phyloP scores from a whole-genome alignment of 2,113 vertebrate genomes.

The Brienomyrus longianalis region DNA sequence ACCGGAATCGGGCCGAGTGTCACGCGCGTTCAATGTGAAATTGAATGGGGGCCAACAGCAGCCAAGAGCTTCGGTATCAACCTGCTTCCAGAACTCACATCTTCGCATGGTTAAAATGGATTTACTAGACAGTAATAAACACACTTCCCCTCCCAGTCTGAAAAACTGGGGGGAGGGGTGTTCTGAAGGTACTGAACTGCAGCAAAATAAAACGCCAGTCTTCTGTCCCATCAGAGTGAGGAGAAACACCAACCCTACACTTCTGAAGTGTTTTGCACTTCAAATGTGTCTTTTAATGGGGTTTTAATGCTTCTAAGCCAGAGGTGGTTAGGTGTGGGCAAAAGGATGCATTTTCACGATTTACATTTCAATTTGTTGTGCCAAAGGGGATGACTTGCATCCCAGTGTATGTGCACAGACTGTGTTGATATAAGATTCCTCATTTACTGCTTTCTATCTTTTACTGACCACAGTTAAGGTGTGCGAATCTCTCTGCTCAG shows the following conservation, averaged over 20 bases:
- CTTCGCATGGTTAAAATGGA: neutral
- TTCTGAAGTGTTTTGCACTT: neutral
- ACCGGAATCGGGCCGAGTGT: neutral
- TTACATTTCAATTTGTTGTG: neutral
- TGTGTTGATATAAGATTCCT: neutral
- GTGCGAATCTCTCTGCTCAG: neutral
- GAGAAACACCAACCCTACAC: neutral
- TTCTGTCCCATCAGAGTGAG: neutral
- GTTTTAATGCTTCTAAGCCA: constrained; percentile 6
- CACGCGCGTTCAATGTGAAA: neutral
- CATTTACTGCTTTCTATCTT: neutral
- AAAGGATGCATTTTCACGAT: neutral
- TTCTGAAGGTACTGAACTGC: neutral
- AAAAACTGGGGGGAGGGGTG: neutral
- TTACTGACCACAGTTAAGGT: neutral
- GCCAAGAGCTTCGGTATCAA: neutral
- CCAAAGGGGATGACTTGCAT: neutral
- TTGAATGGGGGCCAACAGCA: neutral
- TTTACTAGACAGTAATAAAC: neutral
- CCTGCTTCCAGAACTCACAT: neutral
- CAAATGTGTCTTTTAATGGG: neutral
- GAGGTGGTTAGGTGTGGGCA: neutral
- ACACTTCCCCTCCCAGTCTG: neutral
- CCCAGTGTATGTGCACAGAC: neutral
- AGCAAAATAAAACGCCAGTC: neutral